These are phyloP conservation scores for Orthosia gothica DNA, from an alignment of 2,888 invertebrate species.

Conservation along the genomic window DNA sequence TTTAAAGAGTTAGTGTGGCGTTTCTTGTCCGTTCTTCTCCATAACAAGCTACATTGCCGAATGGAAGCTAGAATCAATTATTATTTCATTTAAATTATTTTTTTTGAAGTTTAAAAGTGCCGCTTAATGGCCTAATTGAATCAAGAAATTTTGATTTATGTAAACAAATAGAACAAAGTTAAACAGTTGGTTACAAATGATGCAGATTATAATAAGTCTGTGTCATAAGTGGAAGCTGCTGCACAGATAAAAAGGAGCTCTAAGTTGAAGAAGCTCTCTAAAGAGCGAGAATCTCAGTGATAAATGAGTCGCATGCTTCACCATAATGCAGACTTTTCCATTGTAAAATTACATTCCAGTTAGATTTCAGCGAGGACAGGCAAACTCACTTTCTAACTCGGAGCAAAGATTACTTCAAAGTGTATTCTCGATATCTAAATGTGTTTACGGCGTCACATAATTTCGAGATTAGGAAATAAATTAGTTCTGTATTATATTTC, in stretches of 20 bases:
- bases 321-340: conserved; percentile 10
- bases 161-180: neutral
- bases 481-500: no score
- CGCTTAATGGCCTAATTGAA: no score
- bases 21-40: no score
- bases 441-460: neutral
- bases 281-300: conserved; percentile 23
- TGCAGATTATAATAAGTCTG: conserved; percentile 4
- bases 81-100: no score
- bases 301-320: conserved; percentile 14
- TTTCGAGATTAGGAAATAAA: neutral
- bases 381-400: neutral
- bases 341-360: conserved; percentile 24
- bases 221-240: neutral
- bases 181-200: no score
- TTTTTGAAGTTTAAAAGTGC: no score
- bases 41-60: no score
- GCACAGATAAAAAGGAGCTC: neutral
- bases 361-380: neutral
- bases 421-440: no score
- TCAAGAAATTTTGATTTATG: no score
- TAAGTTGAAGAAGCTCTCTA: conserved; percentile 3
- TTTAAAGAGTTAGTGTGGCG: no score
- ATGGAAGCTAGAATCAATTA: no score
- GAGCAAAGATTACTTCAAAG: neutral